Evolutionary conservation across 2,797 vertebrate genomes (phyloP), one percentile per base, ranked within the genome.

Genomic region (Falco concolor): DNA sequence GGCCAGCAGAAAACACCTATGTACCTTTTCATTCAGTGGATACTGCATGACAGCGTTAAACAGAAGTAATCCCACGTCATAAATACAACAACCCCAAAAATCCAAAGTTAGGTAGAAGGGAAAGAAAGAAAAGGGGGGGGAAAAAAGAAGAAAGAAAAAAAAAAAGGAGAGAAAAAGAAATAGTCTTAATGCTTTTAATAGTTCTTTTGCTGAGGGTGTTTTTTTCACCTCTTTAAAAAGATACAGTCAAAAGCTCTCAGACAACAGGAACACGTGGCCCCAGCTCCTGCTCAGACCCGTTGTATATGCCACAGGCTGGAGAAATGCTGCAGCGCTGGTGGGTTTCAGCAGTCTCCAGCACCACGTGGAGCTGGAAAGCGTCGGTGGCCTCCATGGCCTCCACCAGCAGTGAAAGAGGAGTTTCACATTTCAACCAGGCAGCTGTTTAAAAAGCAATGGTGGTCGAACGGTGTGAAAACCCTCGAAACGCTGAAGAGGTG

Each of bases 1-100:
- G 77, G 52, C 85, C 8, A 5, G 81, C 65, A 90, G 81, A 84
- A 93, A 95, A 95, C 82, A 91, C 52, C 59, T 83, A 82, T 97
- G 97, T 98, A 98, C 97, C 97, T 97, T 97, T 96, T 93, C 23
- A 1, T 95, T 96, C 89, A 93, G 74, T 76, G 95, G 93, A 97
- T 91, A 96, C 88, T 95, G 96, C 89, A 68, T 93, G 94, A 93
- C 79, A 94, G 93, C 30, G 10, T 97, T 95, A 64, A 95, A 95
- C 75, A 94, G 93, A 97, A 95, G 50, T 67, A 95, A 94, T 67
- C 77, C 89, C 90, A 94, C 5, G 0, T 90, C 92, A 97, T 97
- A 96, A 97, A 96, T 96, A 97, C 87, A 96, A 94, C 69, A 83
- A 96, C 64, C 92, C 84, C 76, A 94, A 93, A 94, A 54, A 97